Base-by-base conservation (phyloP, 2,888 invertebrate species). In the Pedicia rivosa region DNA sequence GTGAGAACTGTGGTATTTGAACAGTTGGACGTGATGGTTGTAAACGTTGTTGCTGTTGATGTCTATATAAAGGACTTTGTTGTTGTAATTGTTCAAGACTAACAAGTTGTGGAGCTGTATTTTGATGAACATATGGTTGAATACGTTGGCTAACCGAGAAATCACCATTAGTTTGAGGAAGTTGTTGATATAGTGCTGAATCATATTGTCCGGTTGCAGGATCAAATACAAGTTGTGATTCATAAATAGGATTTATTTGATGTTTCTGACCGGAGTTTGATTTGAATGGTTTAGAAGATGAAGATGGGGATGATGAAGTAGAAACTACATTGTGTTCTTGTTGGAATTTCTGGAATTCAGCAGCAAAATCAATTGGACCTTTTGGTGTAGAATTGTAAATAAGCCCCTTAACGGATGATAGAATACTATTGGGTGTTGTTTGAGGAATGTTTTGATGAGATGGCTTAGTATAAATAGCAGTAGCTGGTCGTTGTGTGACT, bases 141-240 rank as follows among this genome's bases (percentile, higher is more conserved):
- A 81, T 71, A 50, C 77, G 69, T 53, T 79, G 79, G 58, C 73
- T 78, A 44, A 81, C 56, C 46, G 72, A 72, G 50, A 80, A 66
- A 48, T 80, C 78, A 43, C 77, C 78, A 43, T 72, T 69, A 30
- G 73, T 73, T 57, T 78, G 78, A 16, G 82, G 81, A 36, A 82
- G 60, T 13, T 73, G 68, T 57, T 83, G 83, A 64, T 73, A 81
- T 28, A 81, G 63, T 47, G 81, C 78, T 19, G 78, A 80, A 51
- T 81, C 77, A 65, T 83, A 83, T 49, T 77, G 74, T 34, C 82
- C 82, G 46, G 76, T 74, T 22, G 71, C 56, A 14, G 81, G 82
- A 56, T 84, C 82, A 56, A 70, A 83, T 0, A 82, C 70, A 20
- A 83, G 62, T 52, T 82, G 80, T 15, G 81, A 79, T 35, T 79